Conservation (phyloP, 2,797 vertebrate genomes). For the Artibeus lituratus region DNA sequence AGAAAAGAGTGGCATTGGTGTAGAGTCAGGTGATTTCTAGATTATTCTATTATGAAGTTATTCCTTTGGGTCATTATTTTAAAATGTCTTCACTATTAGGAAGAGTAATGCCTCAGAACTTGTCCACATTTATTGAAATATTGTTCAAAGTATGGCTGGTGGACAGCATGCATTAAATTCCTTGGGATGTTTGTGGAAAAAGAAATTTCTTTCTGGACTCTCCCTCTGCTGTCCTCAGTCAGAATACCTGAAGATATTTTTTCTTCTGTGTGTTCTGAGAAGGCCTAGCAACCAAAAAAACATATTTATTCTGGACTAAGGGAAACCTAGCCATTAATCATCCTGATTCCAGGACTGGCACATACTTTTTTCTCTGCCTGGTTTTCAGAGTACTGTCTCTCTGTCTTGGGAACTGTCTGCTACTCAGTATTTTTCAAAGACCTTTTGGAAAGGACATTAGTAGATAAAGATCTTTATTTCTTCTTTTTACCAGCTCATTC, state of each 20-base stretch:
- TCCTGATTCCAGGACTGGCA: not conserved
- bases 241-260: not conserved
- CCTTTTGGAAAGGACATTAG: slow-evolving; percentile 18
- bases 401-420: slow-evolving; percentile 2
- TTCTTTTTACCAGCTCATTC: not conserved
- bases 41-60: slow-evolving; percentile 9
- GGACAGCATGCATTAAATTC: not conserved
- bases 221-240: not conserved
- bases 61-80: slow-evolving; percentile 1
- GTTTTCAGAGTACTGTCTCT: not conserved
- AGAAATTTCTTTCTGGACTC: not conserved
- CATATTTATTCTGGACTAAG: slow-evolving; percentile 5
- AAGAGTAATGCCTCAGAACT: not conserved
- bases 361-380: not conserved
- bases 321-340: slow-evolving; percentile 26
- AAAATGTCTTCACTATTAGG: not conserved
- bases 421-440: slow-evolving; percentile 36
- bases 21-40: not conserved
- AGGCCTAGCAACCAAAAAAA: not conserved
- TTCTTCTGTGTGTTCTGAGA: not conserved
- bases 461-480: slow-evolving; percentile 36
- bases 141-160: not conserved
- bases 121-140: not conserved
- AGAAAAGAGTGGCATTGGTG: not conserved
- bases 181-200: not conserved